Evolutionary conservation across 1,140 invertebrate genomes (phyloP).

Genomic region (Drosophila tani): DNA sequence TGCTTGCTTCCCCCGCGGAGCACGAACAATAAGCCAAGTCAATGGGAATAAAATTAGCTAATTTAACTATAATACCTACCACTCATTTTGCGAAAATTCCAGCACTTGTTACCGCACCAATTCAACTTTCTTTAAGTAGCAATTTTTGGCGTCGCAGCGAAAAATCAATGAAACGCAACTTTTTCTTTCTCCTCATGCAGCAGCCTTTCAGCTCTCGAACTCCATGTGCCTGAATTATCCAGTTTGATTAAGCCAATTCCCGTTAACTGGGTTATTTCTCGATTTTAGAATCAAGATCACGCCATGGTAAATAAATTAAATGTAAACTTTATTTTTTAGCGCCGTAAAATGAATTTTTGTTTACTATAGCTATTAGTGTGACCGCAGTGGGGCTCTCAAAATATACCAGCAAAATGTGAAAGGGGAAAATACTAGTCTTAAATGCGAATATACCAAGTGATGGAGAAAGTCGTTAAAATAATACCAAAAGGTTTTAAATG

Average conservation of each 20-base stretch:
- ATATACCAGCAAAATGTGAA: not conserved
- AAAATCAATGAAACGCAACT: constrained; percentile 33
- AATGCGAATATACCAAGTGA: not conserved
- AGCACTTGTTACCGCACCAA: constrained; percentile 10
- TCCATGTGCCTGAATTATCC: not conserved
- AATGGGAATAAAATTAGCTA: not conserved
- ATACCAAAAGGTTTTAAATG: not conserved
- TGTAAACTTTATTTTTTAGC: constrained; percentile 1
- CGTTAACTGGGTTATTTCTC: not conserved
- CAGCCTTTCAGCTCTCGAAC: not conserved
- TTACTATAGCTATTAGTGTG: constrained; percentile 15
- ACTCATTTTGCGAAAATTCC: constrained; percentile 26
- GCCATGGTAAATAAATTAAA: not conserved
- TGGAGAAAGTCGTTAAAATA: not conserved
- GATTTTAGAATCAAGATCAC: not conserved
- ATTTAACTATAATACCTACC: not conserved
- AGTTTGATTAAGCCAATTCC: not conserved
- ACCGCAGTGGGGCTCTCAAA: not conserved
- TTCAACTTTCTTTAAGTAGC: constrained; percentile 3
- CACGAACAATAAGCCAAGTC: not conserved
- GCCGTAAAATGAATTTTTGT: constrained; percentile 25
- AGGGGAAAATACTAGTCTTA: not conserved
- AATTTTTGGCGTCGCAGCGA: constrained; percentile 12
- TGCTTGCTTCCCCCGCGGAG: not conserved
- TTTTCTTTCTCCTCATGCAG: constrained; percentile 9